Percentiles rank a stretch among this genome's conserved stretches.
Conservation (phyloP, 2,113 vertebrate genomes). For the Oriolus oriolus region DNA sequence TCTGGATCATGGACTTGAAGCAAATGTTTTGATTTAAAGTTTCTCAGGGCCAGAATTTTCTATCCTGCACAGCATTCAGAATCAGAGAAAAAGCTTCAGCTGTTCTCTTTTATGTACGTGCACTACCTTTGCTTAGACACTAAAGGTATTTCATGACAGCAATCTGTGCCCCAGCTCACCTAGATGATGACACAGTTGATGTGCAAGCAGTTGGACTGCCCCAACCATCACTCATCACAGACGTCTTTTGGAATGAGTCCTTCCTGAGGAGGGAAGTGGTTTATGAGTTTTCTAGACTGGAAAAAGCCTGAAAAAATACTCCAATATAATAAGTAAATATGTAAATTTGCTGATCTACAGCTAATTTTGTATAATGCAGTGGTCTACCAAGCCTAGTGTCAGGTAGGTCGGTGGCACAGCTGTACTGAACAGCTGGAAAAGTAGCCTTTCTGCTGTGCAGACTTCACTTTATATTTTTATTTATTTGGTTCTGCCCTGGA, state of each 20-base stretch:
- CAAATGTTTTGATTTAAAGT: not conserved
- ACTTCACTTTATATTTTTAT: not conserved
- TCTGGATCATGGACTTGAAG: not conserved
- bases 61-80: not conserved
- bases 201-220: not conserved
- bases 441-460: not conserved
- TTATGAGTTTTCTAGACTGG: not conserved
- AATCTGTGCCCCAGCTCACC: not conserved
- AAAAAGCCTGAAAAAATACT: not conserved
- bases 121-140: not conserved
- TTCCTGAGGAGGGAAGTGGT: not conserved
- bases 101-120: not conserved
- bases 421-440: not conserved
- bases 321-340: not conserved
- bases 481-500: not conserved
- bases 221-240: rapidly evolving
- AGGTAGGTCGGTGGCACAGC: not conserved
- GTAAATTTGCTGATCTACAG: not conserved
- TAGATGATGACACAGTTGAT: not conserved
- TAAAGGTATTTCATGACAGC: not conserved
- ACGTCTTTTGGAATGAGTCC: not conserved
- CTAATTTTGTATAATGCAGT: not conserved
- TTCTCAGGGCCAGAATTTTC: not conserved
- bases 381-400: not conserved
- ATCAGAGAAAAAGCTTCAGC: not conserved